A percentile compares a stretch with the other conserved stretches of the same genome.
These are phyloP conservation scores for Dioctria linearis DNA, from an alignment of 2,888 invertebrate species.

Conservation along the genomic window DNA sequence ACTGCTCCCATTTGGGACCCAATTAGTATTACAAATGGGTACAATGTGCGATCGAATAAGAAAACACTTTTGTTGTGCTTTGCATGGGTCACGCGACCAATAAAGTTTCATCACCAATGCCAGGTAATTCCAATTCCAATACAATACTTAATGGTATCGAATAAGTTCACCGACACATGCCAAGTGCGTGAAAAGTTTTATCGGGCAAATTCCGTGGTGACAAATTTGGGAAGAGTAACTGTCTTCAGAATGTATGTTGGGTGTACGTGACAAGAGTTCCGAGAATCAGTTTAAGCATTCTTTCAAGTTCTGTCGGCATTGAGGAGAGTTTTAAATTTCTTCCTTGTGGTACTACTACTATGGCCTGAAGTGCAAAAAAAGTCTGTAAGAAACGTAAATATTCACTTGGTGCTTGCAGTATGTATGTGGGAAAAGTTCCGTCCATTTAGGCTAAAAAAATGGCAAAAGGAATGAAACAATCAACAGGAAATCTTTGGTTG, in stretches of 20 bases:
- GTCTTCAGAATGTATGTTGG: slow-evolving; percentile 9
- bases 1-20: background rate
- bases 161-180: slow-evolving; percentile 3
- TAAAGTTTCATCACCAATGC: background rate
- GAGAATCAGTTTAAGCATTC: slow-evolving; percentile 12
- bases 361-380: too few relatives aligned
- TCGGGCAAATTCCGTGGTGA: slow-evolving; percentile 36
- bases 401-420: too few relatives aligned
- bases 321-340: too few relatives aligned
- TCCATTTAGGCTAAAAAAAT: background rate
- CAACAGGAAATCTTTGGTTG: slow-evolving; percentile 30
- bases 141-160: background rate
- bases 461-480: slow-evolving; percentile 22
- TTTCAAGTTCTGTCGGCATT: background rate
- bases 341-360: too few relatives aligned
- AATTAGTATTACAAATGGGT: background rate
- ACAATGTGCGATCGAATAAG: background rate
- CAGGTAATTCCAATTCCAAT: background rate
- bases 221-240: slow-evolving; percentile 47
- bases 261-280: slow-evolving; percentile 29
- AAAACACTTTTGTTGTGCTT: background rate
- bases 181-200: background rate
- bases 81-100: too few relatives aligned
- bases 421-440: slow-evolving; percentile 7
- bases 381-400: too few relatives aligned